A percentile compares a stretch with the other conserved stretches of the same genome.
phyloP scores from a whole-genome alignment of 2,888 invertebrate species.

The Prosapia bicincta region DNA sequence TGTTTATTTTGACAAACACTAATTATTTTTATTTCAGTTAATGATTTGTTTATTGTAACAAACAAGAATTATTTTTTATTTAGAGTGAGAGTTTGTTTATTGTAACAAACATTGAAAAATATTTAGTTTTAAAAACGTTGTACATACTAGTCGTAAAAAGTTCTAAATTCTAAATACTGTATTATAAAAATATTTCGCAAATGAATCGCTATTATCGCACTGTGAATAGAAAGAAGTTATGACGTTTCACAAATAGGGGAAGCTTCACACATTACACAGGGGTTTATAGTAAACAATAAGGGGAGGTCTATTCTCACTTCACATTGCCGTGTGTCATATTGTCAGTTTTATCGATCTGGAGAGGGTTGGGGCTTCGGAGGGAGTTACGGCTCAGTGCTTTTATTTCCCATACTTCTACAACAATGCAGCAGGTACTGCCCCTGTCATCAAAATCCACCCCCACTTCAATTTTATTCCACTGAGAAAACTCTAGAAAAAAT shows the following conservation, averaged over 20 bases:
- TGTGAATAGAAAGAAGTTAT: background rate
- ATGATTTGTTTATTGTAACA: too few relatives aligned
- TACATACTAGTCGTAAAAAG: too few relatives aligned
- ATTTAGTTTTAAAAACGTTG: too few relatives aligned
- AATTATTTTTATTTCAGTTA: too few relatives aligned
- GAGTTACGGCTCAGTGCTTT: background rate
- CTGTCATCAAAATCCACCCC: background rate
- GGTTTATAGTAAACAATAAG: slow-evolving; percentile 2
- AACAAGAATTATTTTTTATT: too few relatives aligned
- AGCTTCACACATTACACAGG: background rate
- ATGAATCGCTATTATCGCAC: background rate
- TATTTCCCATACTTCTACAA: background rate
- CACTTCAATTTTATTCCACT: background rate
- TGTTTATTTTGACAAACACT: too few relatives aligned
- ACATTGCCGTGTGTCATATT: background rate
- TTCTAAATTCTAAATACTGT: too few relatives aligned
- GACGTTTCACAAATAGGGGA: background rate
- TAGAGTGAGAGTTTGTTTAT: too few relatives aligned
- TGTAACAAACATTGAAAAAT: too few relatives aligned
- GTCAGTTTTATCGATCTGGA: background rate
- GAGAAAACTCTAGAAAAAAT: background rate
- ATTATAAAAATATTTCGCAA: background rate
- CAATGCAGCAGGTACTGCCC: slow-evolving; percentile 2
- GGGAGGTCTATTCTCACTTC: background rate
- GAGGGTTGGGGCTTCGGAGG: background rate